Evolutionary conservation across 2,888 invertebrate genomes (phyloP), one percentile per base, ranked within the genome.

Genomic region (Orgyia antiqua): DNA sequence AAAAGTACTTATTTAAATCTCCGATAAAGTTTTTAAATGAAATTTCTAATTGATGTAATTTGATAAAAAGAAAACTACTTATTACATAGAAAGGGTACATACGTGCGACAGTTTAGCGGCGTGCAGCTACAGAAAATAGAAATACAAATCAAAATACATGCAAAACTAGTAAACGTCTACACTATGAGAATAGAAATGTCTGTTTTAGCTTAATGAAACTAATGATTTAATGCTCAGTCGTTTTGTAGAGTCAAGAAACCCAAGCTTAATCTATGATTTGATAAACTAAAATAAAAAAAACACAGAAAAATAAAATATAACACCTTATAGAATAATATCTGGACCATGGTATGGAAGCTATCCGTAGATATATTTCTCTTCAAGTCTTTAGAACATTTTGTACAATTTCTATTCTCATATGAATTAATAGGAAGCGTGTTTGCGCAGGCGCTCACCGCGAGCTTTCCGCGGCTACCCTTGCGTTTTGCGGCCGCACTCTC

Each of bases 381-480:
- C n/a, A 31, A 20, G 15, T 20, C 19, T 26, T 15, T 34, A 20
- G 11, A 11, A 25, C 28, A 29, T 13, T 31, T 15, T 9, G 21
- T 11, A 36, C 9, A 46, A 61, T 59, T 59, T 68, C 66, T 72
- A 70, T 68, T 61, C 60, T 54, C 64, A 71, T 51, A 58, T 31
- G 51, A 50, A 41, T 48, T 48, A 48, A 46, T 53, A 50, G 51
- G 41, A 55, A 62, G 68, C 68, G 61, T 68, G 91, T 42, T 32
- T 42, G 46, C 57, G 49, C 37, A 41, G 39, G 63, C 51, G 77
- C 93, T 90, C 64, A 89, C 90, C 59, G 93, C 92, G 60, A 92
- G 89, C 80, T 93, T 93, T 51, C 90, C 89, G 49, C 93, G 89
- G 59, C 90, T 90, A 58, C 76, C 80, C 68, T 87, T 87, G 69